A percentile compares a stretch with the other conserved stretches of the same genome.
Evolutionary conservation across 2,113 vertebrate genomes (phyloP).

Genomic region (Ciconia maguari): DNA sequence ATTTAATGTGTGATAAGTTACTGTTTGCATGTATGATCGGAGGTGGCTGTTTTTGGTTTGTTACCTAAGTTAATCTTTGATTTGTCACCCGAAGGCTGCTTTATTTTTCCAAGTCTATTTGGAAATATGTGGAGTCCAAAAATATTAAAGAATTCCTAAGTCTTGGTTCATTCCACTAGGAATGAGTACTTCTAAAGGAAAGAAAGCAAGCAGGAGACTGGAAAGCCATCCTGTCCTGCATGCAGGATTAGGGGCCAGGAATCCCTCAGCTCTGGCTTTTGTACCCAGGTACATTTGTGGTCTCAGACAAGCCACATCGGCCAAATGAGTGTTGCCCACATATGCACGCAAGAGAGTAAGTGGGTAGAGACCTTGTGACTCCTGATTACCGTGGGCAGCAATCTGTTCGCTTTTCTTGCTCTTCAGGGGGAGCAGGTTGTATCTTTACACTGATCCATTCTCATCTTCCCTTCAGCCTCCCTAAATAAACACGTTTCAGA

Average conservation of each 20-base stretch:
- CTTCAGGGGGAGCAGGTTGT: not conserved
- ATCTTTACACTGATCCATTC: not conserved
- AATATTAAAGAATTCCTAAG: not conserved
- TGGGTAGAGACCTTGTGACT: not conserved
- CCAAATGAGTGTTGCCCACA: not conserved
- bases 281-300: not conserved
- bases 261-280: not conserved
- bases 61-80: conserved; percentile 3
- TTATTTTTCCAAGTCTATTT: conserved; percentile 42
- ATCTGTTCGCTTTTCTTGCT: not conserved
- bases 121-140: not conserved
- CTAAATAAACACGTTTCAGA: not conserved
- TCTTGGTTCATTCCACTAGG: not conserved
- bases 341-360: not conserved
- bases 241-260: not conserved
- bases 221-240: not conserved
- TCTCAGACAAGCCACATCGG: not conserved
- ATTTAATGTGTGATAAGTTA: conserved; percentile 5
- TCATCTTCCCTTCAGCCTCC: not conserved
- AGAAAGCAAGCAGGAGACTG: not conserved
- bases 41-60: not conserved
- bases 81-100: not conserved
- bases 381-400: rapidly evolving
- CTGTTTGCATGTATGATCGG: not conserved
- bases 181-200: not conserved